Evolutionary conservation across 2,113 vertebrate species (phyloP), one percentile per base, ranked within the genome.

Genomic region (Anguilla rostrata): DNA sequence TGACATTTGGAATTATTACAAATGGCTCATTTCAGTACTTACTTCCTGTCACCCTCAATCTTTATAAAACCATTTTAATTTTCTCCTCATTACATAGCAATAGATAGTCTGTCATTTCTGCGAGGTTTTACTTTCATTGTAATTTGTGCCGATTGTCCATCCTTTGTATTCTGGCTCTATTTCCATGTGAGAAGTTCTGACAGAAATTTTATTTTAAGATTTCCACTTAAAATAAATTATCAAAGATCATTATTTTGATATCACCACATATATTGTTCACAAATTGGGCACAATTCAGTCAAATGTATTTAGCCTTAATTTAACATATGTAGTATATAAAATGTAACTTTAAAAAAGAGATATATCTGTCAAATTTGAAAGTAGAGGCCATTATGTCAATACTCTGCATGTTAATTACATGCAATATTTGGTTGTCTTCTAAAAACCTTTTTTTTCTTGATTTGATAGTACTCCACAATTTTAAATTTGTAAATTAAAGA

Each of bases 41-140:
- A 75, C 71, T n/a, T 75, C n/a, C 71, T 75, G 71, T 75, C 71
- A 75, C 26, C 71, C 71, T 75, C 71, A 75, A 75, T 75, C 71
- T 75, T 75, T 34, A 75, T 5, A 75, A 75, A 75, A 34, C 71
- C 71, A 2, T 75, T n/a, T n/a, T 34, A 75, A 75, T 75, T 75
- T 75, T 34, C 2, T 26, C 71, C 71, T 75, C 71, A 75, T 75
- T 75, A 75, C 29, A 75, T 34, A 9, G 26, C n/a, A 34, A 75
- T 75, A 75, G 71, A n/a, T 29, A 34, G 71, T 34, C 71, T 75
- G 71, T 75, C n/a, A 75, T 75, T n/a, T 75, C 71, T 34, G 71
- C n/a, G n/a, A 75, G 71, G 26, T n/a, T 29, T 20, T 26, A 66
- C 60, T 1, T 66, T 66, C 3, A 20, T 26, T 66, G 60, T 66